Base-by-base conservation (phyloP, 2,113 vertebrate genomes). In the Dolichotis patagonum region DNA sequence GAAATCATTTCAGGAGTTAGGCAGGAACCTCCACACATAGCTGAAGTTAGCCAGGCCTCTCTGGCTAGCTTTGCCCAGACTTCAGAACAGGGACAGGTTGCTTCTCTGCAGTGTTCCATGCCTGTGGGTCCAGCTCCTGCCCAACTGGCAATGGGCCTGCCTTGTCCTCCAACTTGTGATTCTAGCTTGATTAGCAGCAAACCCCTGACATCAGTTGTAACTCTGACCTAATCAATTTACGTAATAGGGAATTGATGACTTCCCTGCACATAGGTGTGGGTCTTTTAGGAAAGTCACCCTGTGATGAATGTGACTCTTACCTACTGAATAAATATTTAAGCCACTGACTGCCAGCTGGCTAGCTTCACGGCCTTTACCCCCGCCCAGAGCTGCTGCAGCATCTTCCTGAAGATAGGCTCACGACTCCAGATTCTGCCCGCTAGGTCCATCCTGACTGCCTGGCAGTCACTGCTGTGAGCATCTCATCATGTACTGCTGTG, bases 221-320 rank as follows among this genome's bases (percentile, higher is more conserved):
- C 60, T 85, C 81, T 22, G 91, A 97, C 82, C 88, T 91, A 84
- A 97, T 98, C 92, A 92, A 96, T 97, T 96, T 97, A 83, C 95
- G 80, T 98, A 97, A 97, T 96, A 96, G 93, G 69, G 56, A 96
- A 95, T 92, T 98, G 91, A 97, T 96, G 86, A 96, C 58, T 95
- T 91, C 85, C 16, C 69, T 96, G 86, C n/a, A 77, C 88, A 54
- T 56, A 87, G 62, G 49, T 67, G 26, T 7, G 2, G 71, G 49
- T 78, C 52, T 88, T 93, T 67, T 88, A 71, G 92, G 87, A 95
- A 97, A 93, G 19, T 49, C 88, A 41, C 22, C 9, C 83, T 9
- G 22, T 93, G 95, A 96, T 83, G 69, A 96, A 95, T 94, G 93
- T 52, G 49, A 56, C 58, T 90, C 96, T 97, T 95, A 84, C 22